Base-by-base conservation (phyloP, 1,140 invertebrate species). In the Heliconius hermathena region DNA sequence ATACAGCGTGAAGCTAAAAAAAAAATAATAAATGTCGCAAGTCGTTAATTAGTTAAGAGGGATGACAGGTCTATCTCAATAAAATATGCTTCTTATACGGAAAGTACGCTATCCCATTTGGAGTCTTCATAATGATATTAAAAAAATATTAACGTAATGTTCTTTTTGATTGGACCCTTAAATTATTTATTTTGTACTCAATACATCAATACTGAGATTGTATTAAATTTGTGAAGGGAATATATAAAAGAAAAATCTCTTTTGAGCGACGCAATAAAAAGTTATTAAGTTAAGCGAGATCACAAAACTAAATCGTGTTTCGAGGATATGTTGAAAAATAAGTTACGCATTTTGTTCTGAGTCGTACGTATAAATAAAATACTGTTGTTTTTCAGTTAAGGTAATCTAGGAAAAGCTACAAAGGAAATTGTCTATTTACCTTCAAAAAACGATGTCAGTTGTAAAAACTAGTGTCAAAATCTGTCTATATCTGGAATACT, bases 271-370 rank as follows among this genome's bases (percentile, higher is more conserved):
- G 52, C 52, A n/a, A 54, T 54, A 54, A 54, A 54, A 54, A 54
- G 52, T 54, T 54, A 54, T 54, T 54, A 54, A 54, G 52, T 54
- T 54, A 54, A 54, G 52, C 52, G 52, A 54, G 20, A 54, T 54
- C 52, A 54, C 52, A 54, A 54, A 54, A 54, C 18, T 54, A 18
- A 54, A 54, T 18, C 18, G 52, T 54, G 52, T 26, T 26, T 26
- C 20, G 18, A n/a, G 18, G 52, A 54, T 54, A 54, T 54, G 52
- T 54, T 54, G 18, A 18, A n/a, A 54, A 54, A 54, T 54, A 54
- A 54, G 52, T 54, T 54, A n/a, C 52, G 20, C 52, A 54, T 54
- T n/a, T 54, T 54, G 20, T n/a, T 54, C 49, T 6, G 20, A 54
- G 52, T 54, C n/a, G 52, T 20, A n/a, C 52, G 52, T 54, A 54